A percentile compares a stretch with the other conserved stretches of the same genome.
These are phyloP conservation scores for Cephus sareptanus DNA, from an alignment of 2,888 invertebrate genomes.

Conservation along the genomic window DNA sequence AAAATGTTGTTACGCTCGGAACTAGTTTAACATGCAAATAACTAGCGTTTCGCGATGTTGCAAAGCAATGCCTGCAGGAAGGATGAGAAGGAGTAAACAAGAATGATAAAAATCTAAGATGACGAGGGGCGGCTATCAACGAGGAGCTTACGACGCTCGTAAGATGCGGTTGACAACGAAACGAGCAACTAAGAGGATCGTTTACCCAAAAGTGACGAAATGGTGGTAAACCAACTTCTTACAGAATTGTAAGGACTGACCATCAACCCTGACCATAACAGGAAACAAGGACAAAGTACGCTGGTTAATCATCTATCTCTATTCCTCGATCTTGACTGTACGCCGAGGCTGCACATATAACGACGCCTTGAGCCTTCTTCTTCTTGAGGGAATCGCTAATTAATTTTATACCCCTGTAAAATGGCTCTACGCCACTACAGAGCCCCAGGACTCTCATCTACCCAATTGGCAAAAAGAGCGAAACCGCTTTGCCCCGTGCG, in stretches of 20 bases:
- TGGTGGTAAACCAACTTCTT: neutral
- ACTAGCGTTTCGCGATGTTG: slow-evolving; percentile 4
- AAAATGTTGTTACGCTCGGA: slow-evolving; percentile 28
- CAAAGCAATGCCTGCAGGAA: neutral
- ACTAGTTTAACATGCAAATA: slow-evolving; percentile 28
- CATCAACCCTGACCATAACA: neutral
- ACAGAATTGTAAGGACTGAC: neutral
- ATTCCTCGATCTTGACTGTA: neutral
- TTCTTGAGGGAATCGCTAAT: slow-evolving; percentile 41
- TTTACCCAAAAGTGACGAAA: neutral
- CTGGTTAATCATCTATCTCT: neutral
- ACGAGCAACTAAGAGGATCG: neutral
- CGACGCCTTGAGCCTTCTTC: neutral
- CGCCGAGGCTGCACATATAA: neutral
- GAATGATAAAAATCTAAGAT: slow-evolving; percentile 1
- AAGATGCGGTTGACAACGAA: neutral
- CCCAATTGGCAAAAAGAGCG: neutral
- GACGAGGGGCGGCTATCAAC: neutral
- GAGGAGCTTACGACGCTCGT: neutral
- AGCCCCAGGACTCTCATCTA: neutral
- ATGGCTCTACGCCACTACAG: slow-evolving; percentile 13
- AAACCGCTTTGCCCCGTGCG: neutral
- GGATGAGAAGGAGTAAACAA: slow-evolving; percentile 18
- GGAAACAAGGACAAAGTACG: neutral
- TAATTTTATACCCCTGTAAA: slow-evolving; percentile 53